These are phyloP conservation scores for Lucilia cuprina DNA, from an alignment of 1,140 invertebrate genomes.

Conservation along the genomic window DNA sequence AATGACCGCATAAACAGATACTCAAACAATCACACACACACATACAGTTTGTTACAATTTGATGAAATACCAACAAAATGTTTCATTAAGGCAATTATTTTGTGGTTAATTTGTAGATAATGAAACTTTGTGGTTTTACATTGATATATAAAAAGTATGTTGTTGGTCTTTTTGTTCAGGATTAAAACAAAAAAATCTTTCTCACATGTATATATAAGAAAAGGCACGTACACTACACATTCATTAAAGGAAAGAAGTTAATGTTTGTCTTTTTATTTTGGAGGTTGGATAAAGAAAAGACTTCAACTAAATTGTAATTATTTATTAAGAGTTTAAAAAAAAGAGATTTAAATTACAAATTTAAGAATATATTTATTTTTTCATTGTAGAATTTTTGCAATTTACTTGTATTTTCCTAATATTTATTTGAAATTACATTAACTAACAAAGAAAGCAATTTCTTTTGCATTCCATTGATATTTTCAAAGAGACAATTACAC, in stretches of 20 bases:
- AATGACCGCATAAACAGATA: neutral
- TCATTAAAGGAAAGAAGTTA: neutral
- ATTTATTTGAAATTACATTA: neutral
- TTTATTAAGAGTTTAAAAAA: neutral
- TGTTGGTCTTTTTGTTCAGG: neutral
- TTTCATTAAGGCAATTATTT: slow-evolving; percentile 32
- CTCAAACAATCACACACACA: neutral
- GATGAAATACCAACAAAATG: slow-evolving; percentile 19
- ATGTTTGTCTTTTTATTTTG: neutral
- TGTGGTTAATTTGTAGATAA: slow-evolving; percentile 31
- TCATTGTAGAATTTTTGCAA: neutral
- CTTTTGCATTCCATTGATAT: neutral
- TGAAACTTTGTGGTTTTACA: slow-evolving; percentile 21
- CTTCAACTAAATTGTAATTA: slow-evolving; percentile 15
- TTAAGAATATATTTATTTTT: too few relatives aligned
- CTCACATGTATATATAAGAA: too few relatives aligned
- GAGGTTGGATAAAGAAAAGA: neutral
- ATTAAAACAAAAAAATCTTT: neutral
- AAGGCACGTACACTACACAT: too few relatives aligned
- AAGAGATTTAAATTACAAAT: too few relatives aligned
- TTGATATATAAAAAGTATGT: slow-evolving; percentile 3
- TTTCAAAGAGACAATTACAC: neutral
- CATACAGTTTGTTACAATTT: neutral
- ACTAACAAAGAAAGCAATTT: neutral
- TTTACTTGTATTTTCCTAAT: neutral